These are phyloP conservation scores for Lamellibrachia luymesi DNA, from an alignment of 1,140 invertebrate species.

Conservation along the genomic window DNA sequence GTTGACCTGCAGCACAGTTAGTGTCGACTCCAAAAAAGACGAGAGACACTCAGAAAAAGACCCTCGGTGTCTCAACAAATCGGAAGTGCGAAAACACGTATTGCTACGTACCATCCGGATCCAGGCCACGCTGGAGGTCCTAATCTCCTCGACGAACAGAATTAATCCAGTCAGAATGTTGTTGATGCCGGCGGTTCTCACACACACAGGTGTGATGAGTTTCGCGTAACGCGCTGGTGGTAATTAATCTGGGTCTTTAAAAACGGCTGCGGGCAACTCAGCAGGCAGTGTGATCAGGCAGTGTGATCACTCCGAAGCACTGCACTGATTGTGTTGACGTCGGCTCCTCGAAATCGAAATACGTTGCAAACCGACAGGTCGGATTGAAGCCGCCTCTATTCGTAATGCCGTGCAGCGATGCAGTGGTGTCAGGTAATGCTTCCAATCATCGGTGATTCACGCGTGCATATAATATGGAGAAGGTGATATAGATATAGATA, in stretches of 20 bases:
- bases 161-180: not conserved
- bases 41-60: not conserved
- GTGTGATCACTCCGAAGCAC: not conserved
- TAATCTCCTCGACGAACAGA: not conserved
- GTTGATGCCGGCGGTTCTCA: not conserved
- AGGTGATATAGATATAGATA: not conserved
- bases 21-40: not conserved
- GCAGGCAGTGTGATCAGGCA: not conserved
- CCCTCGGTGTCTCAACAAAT: not conserved
- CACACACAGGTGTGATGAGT: not conserved
- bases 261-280: not conserved
- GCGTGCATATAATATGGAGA: not conserved
- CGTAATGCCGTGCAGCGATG: not conserved
- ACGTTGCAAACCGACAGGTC: too few relatives aligned
- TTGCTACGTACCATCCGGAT: not conserved
- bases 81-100: not conserved
- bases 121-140: not conserved
- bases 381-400: too few relatives aligned
- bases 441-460: not conserved
- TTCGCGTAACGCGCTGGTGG: not conserved
- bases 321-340: not conserved
- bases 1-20: not conserved
- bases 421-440: not conserved
- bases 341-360: too few relatives aligned
- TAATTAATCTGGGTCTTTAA: not conserved